phyloP scores from a whole-genome alignment of 2,113 vertebrate genomes.

The Platichthys flesus region DNA sequence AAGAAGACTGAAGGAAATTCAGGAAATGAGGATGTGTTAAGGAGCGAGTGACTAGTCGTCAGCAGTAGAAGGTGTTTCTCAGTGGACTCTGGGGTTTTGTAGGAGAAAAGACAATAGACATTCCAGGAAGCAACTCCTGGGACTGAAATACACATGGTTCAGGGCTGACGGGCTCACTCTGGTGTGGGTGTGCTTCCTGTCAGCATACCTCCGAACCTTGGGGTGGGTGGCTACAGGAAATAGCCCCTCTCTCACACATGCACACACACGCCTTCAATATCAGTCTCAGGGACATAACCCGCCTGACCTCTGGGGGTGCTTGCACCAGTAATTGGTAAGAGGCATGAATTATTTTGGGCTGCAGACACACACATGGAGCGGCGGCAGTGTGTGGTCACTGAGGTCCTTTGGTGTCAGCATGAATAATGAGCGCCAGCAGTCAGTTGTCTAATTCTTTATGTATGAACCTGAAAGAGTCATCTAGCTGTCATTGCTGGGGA shows the following conservation, averaged over 20 bases:
- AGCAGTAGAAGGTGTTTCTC: slow-evolving; percentile 25
- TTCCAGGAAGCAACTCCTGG: slow-evolving; percentile 59
- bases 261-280: neutral
- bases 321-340: slow-evolving; percentile 8
- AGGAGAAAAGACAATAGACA: slow-evolving; percentile 56
- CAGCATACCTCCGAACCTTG: neutral
- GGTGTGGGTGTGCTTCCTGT: slow-evolving; percentile 60
- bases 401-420: slow-evolving; percentile 7
- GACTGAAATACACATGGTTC: slow-evolving; percentile 54
- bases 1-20: too few relatives aligned
- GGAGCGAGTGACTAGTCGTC: too few relatives aligned
- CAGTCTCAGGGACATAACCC: slow-evolving; percentile 6
- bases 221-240: too few relatives aligned
- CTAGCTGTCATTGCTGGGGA: neutral
- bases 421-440: neutral
- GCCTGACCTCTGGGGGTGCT: slow-evolving; percentile 15
- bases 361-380: slow-evolving; percentile 14
- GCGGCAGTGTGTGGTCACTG: neutral
- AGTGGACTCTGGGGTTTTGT: slow-evolving; percentile 27
- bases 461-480: neutral
- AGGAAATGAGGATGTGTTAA: too few relatives aligned
- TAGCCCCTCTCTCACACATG: neutral
- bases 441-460: neutral
- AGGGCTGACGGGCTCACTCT: slow-evolving; percentile 35
- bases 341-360: slow-evolving; percentile 35